Evolutionary conservation across 2,888 invertebrate genomes (phyloP), one percentile per base, ranked within the genome.

Genomic region (Orgyia antiqua): DNA sequence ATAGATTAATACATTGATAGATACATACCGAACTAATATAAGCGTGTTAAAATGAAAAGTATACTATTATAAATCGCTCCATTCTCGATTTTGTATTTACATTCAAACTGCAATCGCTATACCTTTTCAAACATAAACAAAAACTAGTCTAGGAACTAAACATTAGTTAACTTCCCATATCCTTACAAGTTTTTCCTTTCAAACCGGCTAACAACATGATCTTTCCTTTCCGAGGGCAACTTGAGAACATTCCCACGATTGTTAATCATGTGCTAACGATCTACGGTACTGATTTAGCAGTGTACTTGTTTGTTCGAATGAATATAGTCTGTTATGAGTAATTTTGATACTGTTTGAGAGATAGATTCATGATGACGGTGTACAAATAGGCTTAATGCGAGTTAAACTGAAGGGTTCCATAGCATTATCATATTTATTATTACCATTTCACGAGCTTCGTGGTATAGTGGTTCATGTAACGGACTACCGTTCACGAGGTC

Each of bases 201-300:
- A 33, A 49, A 52, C 53, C 50, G 53, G 53, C 24, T 28, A 17
- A 31, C 29, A 33, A 41, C 36, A 42, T 36, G 39, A 42, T 45
- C 46, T 39, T 31, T 45, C 45, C 34, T 31, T 57, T 59, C 60
- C 50, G 55, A 53, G 41, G 38, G 46, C 33, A 33, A 41, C 44
- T 40, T 45, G 31, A 7, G 46, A 45, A 42, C 51, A 39, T 62
- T 65, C 68, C 55, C 68, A 68, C 66, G 63, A 41, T 42, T 58
- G 54, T 57, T 57, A 55, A 67, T 67, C 66, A 60, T 57, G 33
- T 45, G 37, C 51, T 45, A 56, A 52, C 45, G 54, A 58, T 56
- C 56, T 51, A 58, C 51, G 51, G 52, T 51, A 53, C 62, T 52
- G 61, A 61, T 57, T 61, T 53, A 59, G 51, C 51, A 48, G 51